Base-by-base conservation (phyloP, 2,113 vertebrate species). In the Leptobrachium ailaonicum region DNA sequence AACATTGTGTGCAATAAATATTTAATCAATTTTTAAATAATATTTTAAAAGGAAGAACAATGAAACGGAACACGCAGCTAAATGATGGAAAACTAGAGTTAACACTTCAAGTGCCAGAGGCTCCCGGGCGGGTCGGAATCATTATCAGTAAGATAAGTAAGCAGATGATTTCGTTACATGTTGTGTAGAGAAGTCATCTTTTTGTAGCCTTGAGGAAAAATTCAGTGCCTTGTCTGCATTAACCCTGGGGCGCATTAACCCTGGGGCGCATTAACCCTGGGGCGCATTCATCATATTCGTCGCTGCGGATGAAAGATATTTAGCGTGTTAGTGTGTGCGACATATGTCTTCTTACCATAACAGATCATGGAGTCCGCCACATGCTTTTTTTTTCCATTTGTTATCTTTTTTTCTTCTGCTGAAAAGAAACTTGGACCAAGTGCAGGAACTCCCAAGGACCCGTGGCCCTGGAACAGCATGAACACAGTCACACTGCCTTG, bases 391-490 rank as follows among this genome's bases (percentile, higher is more conserved):
- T 32, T 32, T 1, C 20, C 20, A 50, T 5, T 5, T 4, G 47
- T 4, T 50, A 50, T 50, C 8, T 1, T 50, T 5, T 50, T 50
- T 32, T 14, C 87, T 85, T 78, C 70, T 9, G 84, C 20, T 78
- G 14, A 88, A 87, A 86, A 91, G 85, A 85, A 85, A 88, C 75
- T 79, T 83, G 85, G 82, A 90, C 80, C 93, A 95, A 94, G 92
- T 95, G 94, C 85, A 84, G 86, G 84, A 89, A 92, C 95, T 96
- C 95, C 94, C 95, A 97, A 94, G 94, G 92, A 93, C 94, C 87
- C 87, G 90, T 84, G 88, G 94, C 92, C 90, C 94, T 84, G 90
- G 88, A 94, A 91, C 94, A 90, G 94, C 94, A 93, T 93, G 87
- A 87, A 88, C 86, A 82, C 94, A 89, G 90, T 88, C 88, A 83